A percentile compares a stretch with the other conserved stretches of the same genome.
These are phyloP conservation scores for Neolamprologus kungweensis DNA, from an alignment of 2,113 vertebrate genomes.

Conservation along the genomic window DNA sequence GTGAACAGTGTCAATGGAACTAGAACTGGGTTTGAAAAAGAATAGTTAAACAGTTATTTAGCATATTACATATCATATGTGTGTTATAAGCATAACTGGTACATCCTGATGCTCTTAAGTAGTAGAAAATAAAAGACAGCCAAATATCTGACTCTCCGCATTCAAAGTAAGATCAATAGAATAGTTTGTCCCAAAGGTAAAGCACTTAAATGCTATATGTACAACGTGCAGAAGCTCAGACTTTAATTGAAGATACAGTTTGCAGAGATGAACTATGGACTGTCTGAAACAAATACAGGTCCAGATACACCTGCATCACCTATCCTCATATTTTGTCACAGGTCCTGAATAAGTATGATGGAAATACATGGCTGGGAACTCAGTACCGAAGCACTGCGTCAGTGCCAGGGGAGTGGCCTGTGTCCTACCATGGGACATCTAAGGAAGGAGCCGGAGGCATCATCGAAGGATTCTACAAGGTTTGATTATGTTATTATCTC, in stretches of 20 bases:
- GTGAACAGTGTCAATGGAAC: not conserved
- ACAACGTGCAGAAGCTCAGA: not conserved
- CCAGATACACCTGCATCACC: not conserved
- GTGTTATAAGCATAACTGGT: not conserved
- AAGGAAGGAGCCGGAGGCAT: not conserved
- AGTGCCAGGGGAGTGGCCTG: not conserved
- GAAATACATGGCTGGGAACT: not conserved
- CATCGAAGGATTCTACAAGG: not conserved
- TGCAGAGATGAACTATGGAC: not conserved
- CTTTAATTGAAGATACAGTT: not conserved
- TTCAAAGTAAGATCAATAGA: not conserved
- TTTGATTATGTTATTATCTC: not conserved
- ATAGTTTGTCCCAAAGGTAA: not conserved
- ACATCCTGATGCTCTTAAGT: not conserved
- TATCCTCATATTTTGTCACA: not conserved
- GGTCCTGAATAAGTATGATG: not conserved
- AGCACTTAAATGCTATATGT: not conserved
- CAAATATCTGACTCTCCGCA: not conserved
- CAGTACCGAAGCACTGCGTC: not conserved
- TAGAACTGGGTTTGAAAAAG: not conserved
- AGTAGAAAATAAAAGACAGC: not conserved
- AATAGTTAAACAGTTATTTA: not conserved
- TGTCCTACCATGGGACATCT: constrained; percentile 3
- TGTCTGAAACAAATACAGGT: not conserved
- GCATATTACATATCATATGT: not conserved